phyloP scores from a whole-genome alignment of 92 coral and sea anemone species.

The Palythoa heliodiscus region DNA sequence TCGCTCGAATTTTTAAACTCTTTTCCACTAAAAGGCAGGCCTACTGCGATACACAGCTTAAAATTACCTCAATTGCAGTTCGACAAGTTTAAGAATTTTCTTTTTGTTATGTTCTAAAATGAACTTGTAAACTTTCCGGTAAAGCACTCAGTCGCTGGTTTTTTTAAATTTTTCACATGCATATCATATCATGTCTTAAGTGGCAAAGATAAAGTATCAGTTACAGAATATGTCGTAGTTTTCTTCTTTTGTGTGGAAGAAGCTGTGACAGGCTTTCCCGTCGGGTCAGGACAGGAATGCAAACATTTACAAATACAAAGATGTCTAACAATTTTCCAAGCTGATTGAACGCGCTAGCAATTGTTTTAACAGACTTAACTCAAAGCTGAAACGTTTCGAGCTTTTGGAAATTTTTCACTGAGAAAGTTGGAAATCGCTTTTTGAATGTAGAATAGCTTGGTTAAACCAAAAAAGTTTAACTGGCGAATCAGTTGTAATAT shows the following conservation, averaged over 20 bases:
- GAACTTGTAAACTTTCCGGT: background rate
- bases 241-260: background rate
- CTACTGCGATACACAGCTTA: background rate
- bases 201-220: background rate
- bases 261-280: background rate
- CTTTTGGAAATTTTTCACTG: background rate
- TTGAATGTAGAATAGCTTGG: conserved; percentile 10
- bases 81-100: background rate
- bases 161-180: background rate
- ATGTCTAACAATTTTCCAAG: background rate
- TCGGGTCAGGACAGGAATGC: conserved; percentile 38
- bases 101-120: background rate
- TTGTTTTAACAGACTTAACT: background rate
- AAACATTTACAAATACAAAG: background rate
- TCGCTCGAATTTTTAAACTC: too few relatives aligned
- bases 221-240: background rate
- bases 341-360: background rate
- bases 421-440: background rate
- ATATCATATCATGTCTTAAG: background rate
- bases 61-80: background rate
- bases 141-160: background rate
- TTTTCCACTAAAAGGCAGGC: too few relatives aligned
- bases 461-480: conserved; percentile 5
- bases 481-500: conserved; percentile 5
- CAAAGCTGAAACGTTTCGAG: too few relatives aligned